Evolutionary conservation across 2,888 invertebrate genomes (phyloP), one percentile per base, ranked within the genome.

Genomic region (Dugesia japonica): DNA sequence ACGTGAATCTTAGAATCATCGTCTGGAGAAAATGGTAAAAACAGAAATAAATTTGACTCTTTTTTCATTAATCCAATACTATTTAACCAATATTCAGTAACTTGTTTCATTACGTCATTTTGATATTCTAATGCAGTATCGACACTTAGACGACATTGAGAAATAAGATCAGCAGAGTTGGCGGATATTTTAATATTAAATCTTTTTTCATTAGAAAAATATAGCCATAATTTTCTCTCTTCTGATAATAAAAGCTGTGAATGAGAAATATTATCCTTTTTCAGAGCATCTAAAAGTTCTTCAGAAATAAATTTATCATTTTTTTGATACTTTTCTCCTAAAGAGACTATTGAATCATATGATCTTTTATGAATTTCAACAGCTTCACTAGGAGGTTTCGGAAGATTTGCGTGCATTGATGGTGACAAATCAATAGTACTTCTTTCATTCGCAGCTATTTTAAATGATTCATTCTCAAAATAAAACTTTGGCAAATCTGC

Each of bases 11-110:
- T n/a, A 20, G 9, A 4, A 4, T 56, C 56, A 23, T n/a, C 23
- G 56, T 56, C 56, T 56, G 56, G 56, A 56, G 56, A 56, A 23
- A 56, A 56, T n/a, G 56, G 56, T n/a, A 56, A 4, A 56, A 56
- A 56, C n/a, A 56, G n/a, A 13, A 9, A 4, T 7, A 56, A 23
- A 4, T 56, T 1, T 13, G n/a, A n/a, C 56, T 56, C 17, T 9
- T 4, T 56, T n/a, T 4, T 7, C 4, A n/a, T 56, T n/a, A 56
- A 23, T 56, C 56, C 56, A 1, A n/a, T n/a, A 13, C 7, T 56
- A 4, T 56, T 23, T 13, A 56, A n/a, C 56, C 56, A 56, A 23
- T 56, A n/a, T 20, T n/a, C 4, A 23, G 4, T 56, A 4, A 56
- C 17, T n/a, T n/a, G 9, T 20, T 1, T 7, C 56, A 56, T 56